These are phyloP conservation scores for Dascillus cervinus DNA, from an alignment of 2,888 invertebrate genomes.

Conservation along the genomic window DNA sequence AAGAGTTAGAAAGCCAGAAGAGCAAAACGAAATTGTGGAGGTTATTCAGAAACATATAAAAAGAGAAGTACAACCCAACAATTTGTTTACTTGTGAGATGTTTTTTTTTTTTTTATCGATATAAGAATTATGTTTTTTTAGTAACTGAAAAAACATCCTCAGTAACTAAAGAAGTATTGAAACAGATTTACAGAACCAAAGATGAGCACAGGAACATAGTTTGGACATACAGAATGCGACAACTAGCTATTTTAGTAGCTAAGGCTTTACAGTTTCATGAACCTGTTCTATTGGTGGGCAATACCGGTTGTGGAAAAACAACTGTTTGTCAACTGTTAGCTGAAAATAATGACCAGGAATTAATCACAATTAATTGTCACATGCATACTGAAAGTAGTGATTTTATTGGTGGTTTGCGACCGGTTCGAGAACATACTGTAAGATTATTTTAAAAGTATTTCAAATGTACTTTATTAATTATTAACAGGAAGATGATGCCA, in stretches of 20 bases:
- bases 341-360: constrained; percentile 53
- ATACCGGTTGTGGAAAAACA: constrained; percentile 97
- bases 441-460: constrained; percentile 12
- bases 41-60: constrained; percentile 75
- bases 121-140: constrained; percentile 15
- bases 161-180: constrained; percentile 66
- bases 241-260: constrained; percentile 66
- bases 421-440: constrained; percentile 58
- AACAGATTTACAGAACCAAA: constrained; percentile 51
- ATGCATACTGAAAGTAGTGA: constrained; percentile 98
- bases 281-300: constrained; percentile 92
- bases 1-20: constrained; percentile 77
- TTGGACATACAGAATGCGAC: constrained; percentile 89
- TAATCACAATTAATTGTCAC: constrained; percentile 91
- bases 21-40: constrained; percentile 71
- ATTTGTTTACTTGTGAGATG: constrained; percentile 58
- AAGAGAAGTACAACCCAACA: constrained; percentile 59
- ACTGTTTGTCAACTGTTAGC: constrained; percentile 89
- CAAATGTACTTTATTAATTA: constrained; percentile 2
- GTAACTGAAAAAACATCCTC: constrained; percentile 60
- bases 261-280: constrained; percentile 88
- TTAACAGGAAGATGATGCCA: constrained; percentile 28
- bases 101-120: constrained; percentile 4
- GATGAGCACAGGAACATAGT: constrained; percentile 72
- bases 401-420: constrained; percentile 91